Percentiles rank a stretch among this genome's conserved stretches.
phyloP scores from a whole-genome alignment of 2,797 vertebrate species.

The Gadopsis bispinosus region DNA sequence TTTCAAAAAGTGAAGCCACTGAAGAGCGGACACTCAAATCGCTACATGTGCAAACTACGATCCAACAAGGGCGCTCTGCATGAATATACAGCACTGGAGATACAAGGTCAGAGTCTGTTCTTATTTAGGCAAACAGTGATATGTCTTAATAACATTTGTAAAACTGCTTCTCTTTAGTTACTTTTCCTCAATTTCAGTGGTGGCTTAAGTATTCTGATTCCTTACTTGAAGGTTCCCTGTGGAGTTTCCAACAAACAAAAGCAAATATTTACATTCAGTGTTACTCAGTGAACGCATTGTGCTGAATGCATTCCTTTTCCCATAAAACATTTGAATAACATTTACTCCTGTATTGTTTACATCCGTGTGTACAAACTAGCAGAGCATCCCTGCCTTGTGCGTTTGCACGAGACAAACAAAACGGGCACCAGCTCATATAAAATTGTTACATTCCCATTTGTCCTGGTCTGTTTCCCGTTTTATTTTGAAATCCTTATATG shows the following conservation, averaged over 20 bases:
- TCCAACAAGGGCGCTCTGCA: slow-evolving; percentile 51
- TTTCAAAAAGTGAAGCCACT: slow-evolving; percentile 48
- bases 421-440: not conserved
- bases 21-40: not conserved
- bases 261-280: not conserved
- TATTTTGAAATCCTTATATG: too few species aligned
- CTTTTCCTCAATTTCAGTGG: not conserved
- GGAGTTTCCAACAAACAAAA: not conserved
- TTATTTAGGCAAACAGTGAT: not conserved
- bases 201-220: not conserved
- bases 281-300: not conserved
- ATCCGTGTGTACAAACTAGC: too few species aligned
- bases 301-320: not conserved
- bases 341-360: not conserved
- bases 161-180: not conserved
- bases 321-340: not conserved
- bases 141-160: not conserved
- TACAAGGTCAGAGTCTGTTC: slow-evolving; percentile 72
- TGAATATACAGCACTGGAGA: slow-evolving; percentile 29
- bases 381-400: too few species aligned
- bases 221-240: not conserved
- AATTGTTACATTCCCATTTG: too few species aligned
- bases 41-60: slow-evolving; percentile 71
- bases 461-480: too few species aligned
- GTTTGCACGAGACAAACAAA: too few species aligned